Evolutionary conservation across 2,888 invertebrate genomes (phyloP).

Genomic region (Thera britannica): DNA sequence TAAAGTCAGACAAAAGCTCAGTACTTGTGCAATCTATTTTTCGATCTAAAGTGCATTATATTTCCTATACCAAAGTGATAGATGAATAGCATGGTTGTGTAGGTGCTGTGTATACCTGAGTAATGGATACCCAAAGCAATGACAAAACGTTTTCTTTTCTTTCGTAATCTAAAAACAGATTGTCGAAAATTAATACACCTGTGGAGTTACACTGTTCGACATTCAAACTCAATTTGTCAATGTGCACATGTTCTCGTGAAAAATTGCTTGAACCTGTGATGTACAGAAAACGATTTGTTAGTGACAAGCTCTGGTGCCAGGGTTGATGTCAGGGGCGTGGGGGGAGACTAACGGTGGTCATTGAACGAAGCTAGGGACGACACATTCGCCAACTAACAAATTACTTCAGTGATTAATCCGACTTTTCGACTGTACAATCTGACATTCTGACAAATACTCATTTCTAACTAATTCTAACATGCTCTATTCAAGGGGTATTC

Average conservation of each 20-base stretch:
- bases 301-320: slow-evolving; percentile 76
- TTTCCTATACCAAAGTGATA: slow-evolving; percentile 59
- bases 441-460: slow-evolving; percentile 36
- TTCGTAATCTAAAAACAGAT: slow-evolving; percentile 27
- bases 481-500: slow-evolving; percentile 25
- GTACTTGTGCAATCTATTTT: slow-evolving; percentile 62
- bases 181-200: slow-evolving; percentile 10
- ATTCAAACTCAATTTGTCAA: slow-evolving; percentile 56
- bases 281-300: slow-evolving; percentile 70
- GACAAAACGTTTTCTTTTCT: slow-evolving; percentile 60
- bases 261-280: slow-evolving; percentile 57
- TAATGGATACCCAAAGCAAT: slow-evolving; percentile 73
- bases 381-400: slow-evolving; percentile 81
- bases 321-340: slow-evolving; percentile 63
- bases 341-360: slow-evolving; percentile 66
- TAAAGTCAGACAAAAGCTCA: slow-evolving; percentile 45
- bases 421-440: slow-evolving; percentile 77
- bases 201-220: slow-evolving; percentile 40
- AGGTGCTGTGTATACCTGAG: slow-evolving; percentile 80
- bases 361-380: slow-evolving; percentile 79
- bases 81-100: slow-evolving; percentile 72
- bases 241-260: slow-evolving; percentile 61
- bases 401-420: slow-evolving; percentile 72
- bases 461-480: slow-evolving; percentile 33
- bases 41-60: slow-evolving; percentile 73